These are phyloP conservation scores for Vombatus ursinus DNA, from an alignment of 2,113 vertebrate genomes.

Conservation along the genomic window DNA sequence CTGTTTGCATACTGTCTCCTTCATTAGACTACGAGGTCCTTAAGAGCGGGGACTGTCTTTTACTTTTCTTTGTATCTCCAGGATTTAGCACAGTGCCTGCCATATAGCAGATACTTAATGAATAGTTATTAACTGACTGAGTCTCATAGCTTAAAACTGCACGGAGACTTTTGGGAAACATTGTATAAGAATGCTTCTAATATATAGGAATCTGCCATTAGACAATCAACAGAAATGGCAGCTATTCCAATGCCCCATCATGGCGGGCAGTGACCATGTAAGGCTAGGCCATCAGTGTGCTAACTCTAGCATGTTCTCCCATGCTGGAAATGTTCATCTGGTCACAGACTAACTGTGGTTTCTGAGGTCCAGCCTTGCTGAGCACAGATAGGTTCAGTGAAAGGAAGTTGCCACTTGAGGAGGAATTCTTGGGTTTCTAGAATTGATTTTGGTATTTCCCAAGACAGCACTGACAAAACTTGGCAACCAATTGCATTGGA, in stretches of 20 bases:
- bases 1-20: neutral
- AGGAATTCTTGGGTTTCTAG: neutral
- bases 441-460: neutral
- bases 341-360: neutral
- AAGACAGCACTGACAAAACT: neutral
- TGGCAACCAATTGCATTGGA: neutral
- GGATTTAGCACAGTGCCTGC: neutral
- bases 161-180: neutral
- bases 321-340: neutral
- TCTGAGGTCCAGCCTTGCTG: neutral
- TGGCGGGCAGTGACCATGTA: neutral
- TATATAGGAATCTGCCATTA: neutral
- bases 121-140: neutral
- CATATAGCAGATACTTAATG: neutral
- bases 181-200: neutral
- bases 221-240: neutral
- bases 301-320: neutral
- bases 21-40: neutral
- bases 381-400: neutral
- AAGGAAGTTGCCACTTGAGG: neutral
- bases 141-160: neutral
- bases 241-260: neutral
- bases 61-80: neutral
- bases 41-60: neutral
- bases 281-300: neutral